Evolutionary conservation across 2,113 vertebrate genomes (phyloP).

Genomic region (Oreocharis arfaki): DNA sequence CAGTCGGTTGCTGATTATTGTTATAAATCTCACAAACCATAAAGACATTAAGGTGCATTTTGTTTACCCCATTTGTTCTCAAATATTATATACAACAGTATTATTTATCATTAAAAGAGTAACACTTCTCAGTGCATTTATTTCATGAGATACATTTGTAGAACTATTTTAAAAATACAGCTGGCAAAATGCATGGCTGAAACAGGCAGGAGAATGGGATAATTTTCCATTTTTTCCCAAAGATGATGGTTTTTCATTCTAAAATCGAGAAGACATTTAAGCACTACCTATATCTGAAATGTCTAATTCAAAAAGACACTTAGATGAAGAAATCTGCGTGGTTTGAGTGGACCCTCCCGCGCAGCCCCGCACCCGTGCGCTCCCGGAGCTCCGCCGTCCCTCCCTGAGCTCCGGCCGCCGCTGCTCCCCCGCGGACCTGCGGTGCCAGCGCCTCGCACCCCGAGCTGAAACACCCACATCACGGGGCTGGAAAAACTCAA

Average conservation of each 20-base stretch:
- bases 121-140: conserved; percentile 56
- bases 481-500: not conserved
- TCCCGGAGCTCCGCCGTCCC: not conserved
- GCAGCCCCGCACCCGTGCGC: not conserved
- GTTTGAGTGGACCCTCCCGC: not conserved
- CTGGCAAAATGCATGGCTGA: conserved; percentile 47
- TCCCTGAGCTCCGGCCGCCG: not conserved
- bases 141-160: conserved; percentile 56
- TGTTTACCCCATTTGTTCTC: conserved; percentile 69
- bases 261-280: not conserved
- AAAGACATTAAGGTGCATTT: conserved; percentile 70
- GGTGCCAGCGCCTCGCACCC: not conserved
- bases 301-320: not conserved
- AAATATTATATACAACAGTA: conserved; percentile 53
- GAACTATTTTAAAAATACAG: conserved; percentile 56
- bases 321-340: not conserved
- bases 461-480: not conserved
- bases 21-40: conserved; percentile 75
- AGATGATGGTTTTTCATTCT: conserved; percentile 24
- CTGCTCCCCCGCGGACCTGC: not conserved
- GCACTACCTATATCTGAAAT: not conserved
- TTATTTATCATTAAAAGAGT: conserved; percentile 71
- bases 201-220: conserved; percentile 45
- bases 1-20: conserved; percentile 69
- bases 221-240: conserved; percentile 52